Evolutionary conservation across 2,888 invertebrate genomes (phyloP), one percentile per base, ranked within the genome.

Genomic region (Dynastes grantii): DNA sequence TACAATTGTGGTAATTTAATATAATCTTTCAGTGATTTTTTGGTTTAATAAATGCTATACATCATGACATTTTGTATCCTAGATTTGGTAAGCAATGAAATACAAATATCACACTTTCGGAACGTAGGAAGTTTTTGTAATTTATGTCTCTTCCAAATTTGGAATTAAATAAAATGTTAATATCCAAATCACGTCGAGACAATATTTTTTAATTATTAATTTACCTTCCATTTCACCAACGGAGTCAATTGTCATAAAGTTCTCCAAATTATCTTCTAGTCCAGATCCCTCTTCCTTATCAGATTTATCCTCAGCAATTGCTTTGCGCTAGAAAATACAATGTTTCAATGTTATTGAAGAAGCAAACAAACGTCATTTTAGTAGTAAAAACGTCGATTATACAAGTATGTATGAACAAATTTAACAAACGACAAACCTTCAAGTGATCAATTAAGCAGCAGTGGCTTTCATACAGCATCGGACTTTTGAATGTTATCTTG

Each of bases 221-320:
- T 89, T 89, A 92, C 93, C 94, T 88, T 95, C 95, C 32, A 95
- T 94, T 88, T 95, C 95, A 6, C 96, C 96, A 45, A 96, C 95
- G 2, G 96, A 96, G 88, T 96, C 96, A n/a, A 96, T 92, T 0
- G 96, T 96, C 91, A 95, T 94, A 86, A 96, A 96, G 86, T 95
- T 95, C 82, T 95, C 95, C 82, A 96, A 90, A 89, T 95, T 94
- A 83, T 94, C 94, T 8, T 90, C 91, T 29, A 93, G 94, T 76
- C 91, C 94, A 16, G 91, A 91, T 22, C 91, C 92, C 64, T 92
- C 92, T 1, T 92, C 92, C 0, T 92, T 92, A 2, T 91, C 91
- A 68, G 84, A 81, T 80, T 85, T 85, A 85, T 87, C 88, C 61
- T 85, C 85, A 79, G 88, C 88, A 73, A 89, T 87, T 76, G 92